Base-by-base conservation (phyloP, 2,888 invertebrate species). In the Eupeodes luniger region DNA sequence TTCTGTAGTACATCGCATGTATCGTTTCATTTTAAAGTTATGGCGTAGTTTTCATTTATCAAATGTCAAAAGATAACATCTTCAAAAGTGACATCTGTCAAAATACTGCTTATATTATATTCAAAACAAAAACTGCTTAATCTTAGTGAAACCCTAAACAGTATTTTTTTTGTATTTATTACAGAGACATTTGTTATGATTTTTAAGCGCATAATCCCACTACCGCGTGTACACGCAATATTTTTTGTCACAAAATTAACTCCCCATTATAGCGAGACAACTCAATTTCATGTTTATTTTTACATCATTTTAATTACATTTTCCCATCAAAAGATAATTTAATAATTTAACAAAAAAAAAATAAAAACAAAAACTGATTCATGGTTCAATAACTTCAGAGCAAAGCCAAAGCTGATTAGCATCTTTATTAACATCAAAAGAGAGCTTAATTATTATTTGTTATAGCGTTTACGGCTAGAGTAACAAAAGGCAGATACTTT, bases 341-440 rank as follows among this genome's bases (percentile, higher is more conserved):
- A 12, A 27, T 27, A 66, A 66, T n/a, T n/a, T 27, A 27, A 19
- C 9, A 55, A 64, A 64, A 64, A 64, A 19, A 14, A 12, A 0
- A 62, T 19, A 44, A 11, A 47, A 64, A 47, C 47, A 44, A 14
- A 64, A 19, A 70, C 19, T 72, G 44, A 72, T 72, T 72, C 59
- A 72, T 27, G 72, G 47, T 72, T 72, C 72, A 72, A 57, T 59
- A 59, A 72, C 72, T 59, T 47, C 59, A 12, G 12, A 34, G 10
- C 44, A 59, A 6, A 44, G n/a, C 72, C 44, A 59, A 6, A 44
- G n/a, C 72, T 59, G 27, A 72, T 59, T 72, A 49, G 27, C 47
- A 70, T 70, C 70, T 36, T 55, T 49, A 12, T 40, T 36, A 27
- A 27, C 47, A 64, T 64, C 19, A 14, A 49, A 6, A 66, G 27